Evolutionary conservation across 2,113 vertebrate species (phyloP), one percentile per base, ranked within the genome.

Genomic region (Cavia porcellus): DNA sequence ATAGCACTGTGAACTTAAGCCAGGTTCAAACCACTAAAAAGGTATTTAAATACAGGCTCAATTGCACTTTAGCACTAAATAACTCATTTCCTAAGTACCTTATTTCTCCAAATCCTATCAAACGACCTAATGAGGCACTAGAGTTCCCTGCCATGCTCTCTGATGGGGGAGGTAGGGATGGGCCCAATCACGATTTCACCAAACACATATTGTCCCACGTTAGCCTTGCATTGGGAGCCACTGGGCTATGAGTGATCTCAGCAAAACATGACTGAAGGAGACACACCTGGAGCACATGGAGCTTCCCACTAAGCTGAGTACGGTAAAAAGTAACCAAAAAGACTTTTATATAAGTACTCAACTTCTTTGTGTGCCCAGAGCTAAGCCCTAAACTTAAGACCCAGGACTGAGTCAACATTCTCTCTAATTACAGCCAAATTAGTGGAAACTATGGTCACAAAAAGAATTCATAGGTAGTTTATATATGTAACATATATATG

Each of bases 101-200:
- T 38, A 57, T 57, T 81, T 97, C 77, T 92, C 82, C 86, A 95
- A 93, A 90, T 94, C 77, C 89, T 86, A 19, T 45, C 92, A 61
- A 68, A 92, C 79, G 47, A 68, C 66, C 52, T 72, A 35, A 83
- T 1, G 42, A 92, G 52, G 66, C 30, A 66, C 32, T 14, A 24
- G 64, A 85, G 15, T 10, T 38, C 59, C 25, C 4, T 7, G 19
- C 25, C 38, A 57, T 84, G 15, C 74, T 45, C 35, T 66, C 61
- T 32, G 64, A 30, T 6, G 6, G 47, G 32, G 38, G 25, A 83
- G 17, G 35, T 15, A 75, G 30, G 45, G 6, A 59, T n/a, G 19
- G 13, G 20, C 50, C 47, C 77, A 13, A 30, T 28, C 87, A 38
- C 74, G 6, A 0, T 3, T 28, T 52, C 66, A 61, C 47, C 25